Conservation (phyloP, 2,797 vertebrate species). For the Sebastes oblongus region DNA sequence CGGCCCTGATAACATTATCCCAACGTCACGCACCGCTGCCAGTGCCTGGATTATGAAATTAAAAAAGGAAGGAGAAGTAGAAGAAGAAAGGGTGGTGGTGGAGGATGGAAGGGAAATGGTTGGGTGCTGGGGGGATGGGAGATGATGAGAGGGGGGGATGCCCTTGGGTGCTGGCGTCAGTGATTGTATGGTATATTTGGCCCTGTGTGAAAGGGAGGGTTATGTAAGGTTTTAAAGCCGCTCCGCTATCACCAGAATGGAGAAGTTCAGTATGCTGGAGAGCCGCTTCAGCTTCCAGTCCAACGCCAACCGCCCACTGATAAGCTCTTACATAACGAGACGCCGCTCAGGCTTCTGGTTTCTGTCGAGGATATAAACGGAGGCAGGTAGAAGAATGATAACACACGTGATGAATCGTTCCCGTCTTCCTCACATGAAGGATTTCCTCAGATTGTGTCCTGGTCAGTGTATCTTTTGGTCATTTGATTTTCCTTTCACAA, state of each 20-base stretch:
- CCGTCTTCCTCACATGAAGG: background rate
- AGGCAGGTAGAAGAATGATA: constrained; percentile 26
- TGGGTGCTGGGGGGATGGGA: constrained; percentile 23
- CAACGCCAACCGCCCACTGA: constrained; percentile 40
- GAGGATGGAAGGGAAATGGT: constrained; percentile 18
- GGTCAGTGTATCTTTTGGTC: too few relatives aligned
- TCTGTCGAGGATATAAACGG: constrained; percentile 8
- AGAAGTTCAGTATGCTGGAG: constrained; percentile 40
- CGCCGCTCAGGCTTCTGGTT: background rate
- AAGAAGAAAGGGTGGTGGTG: constrained; percentile 31
- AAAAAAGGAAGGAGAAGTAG: constrained; percentile 27
- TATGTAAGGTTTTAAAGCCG: constrained; percentile 58
- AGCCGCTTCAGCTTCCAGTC: constrained; percentile 43
- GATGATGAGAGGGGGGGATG: background rate
- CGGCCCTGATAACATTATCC: constrained; percentile 69
- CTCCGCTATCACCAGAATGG: constrained; percentile 15
- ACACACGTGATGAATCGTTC: background rate
- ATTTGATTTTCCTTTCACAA: too few relatives aligned
- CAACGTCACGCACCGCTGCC: constrained; percentile 47
- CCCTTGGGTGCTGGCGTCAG: constrained; percentile 38
- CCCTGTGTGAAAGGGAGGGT: constrained; percentile 47
- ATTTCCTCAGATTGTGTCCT: background rate
- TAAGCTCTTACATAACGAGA: constrained; percentile 34
- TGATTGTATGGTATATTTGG: constrained; percentile 38
- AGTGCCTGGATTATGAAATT: constrained; percentile 63